A percentile compares a stretch with the other conserved stretches of the same genome.
Evolutionary conservation across 2,888 invertebrate species (phyloP).

Genomic region (Biston stratarius): DNA sequence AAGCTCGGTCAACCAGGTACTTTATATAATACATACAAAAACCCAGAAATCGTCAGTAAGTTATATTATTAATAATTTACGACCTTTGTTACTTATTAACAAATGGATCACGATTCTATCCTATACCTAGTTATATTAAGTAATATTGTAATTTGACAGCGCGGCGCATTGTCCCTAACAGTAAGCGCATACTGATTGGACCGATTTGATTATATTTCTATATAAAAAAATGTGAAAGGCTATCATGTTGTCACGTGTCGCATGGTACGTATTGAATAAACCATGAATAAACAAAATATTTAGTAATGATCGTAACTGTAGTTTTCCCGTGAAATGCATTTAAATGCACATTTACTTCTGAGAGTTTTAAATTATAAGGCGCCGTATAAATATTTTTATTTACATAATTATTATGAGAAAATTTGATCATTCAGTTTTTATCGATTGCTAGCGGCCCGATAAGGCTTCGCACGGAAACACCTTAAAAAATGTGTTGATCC

Average conservation of each 20-base stretch:
- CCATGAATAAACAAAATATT: slow-evolving; percentile 20
- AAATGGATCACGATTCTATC: slow-evolving; percentile 18
- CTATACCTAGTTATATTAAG: neutral
- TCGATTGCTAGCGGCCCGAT: no score
- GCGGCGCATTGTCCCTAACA: slow-evolving; percentile 13
- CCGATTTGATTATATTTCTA: slow-evolving; percentile 8
- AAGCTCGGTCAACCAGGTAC: no score
- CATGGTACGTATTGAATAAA: slow-evolving; percentile 18
- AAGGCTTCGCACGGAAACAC: no score
- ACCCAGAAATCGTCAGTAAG: no score
- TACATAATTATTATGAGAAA: neutral
- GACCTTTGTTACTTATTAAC: neutral
- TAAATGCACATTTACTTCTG: neutral
- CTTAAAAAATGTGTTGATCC: no score
- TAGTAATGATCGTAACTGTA: slow-evolving; percentile 2
- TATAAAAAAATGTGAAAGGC: slow-evolving; percentile 27
- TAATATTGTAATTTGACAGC: slow-evolving; percentile 8
- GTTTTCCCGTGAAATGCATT: neutral
- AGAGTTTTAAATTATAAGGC: neutral
- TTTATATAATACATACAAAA: no score
- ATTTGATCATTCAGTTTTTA: no score
- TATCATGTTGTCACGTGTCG: slow-evolving; percentile 20
- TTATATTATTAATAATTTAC: no score
- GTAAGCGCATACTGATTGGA: slow-evolving; percentile 20
- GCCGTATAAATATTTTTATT: slow-evolving; percentile 2